A percentile compares a stretch with the other conserved stretches of the same genome.
Evolutionary conservation across 2,113 vertebrate genomes (phyloP).

Genomic region (Thinocorus orbignyianus): DNA sequence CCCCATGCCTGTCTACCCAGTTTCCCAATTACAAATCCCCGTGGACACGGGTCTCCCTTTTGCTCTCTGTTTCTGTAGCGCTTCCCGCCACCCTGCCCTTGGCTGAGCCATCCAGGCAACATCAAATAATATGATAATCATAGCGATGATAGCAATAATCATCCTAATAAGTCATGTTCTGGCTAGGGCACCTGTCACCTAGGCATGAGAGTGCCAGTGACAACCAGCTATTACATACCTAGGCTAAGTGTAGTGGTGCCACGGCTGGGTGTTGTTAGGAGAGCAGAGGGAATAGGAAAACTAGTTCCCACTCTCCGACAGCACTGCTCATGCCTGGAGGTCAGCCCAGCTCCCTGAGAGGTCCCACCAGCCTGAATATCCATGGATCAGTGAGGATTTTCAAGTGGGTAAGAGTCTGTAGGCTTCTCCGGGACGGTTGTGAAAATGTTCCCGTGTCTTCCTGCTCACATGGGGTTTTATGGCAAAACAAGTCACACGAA

Average conservation of each 20-base stretch:
- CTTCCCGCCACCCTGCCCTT: background rate
- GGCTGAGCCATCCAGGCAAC: background rate
- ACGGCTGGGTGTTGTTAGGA: background rate
- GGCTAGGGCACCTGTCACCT: slow-evolving; percentile 33
- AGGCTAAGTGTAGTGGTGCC: background rate
- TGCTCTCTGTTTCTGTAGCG: background rate
- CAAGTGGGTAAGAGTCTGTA: background rate
- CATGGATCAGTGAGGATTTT: background rate
- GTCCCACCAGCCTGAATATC: too few species aligned
- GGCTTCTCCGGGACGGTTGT: background rate
- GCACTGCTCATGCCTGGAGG: accelerated
- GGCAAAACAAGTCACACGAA: accelerated
- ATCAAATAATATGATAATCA: slow-evolving; percentile 41
- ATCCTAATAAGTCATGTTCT: background rate
- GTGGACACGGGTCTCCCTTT: accelerated
- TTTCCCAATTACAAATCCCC: background rate
- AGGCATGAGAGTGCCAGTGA: background rate
- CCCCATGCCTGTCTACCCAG: background rate
- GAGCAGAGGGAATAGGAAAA: background rate
- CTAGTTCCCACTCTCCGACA: background rate
- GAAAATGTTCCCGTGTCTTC: accelerated
- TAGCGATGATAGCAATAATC: background rate
- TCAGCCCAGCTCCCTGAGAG: background rate
- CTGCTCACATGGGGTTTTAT: background rate
- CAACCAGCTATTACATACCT: slow-evolving; percentile 47